phyloP scores from a whole-genome alignment of 2,113 vertebrate genomes.

The Callipepla squamata region DNA sequence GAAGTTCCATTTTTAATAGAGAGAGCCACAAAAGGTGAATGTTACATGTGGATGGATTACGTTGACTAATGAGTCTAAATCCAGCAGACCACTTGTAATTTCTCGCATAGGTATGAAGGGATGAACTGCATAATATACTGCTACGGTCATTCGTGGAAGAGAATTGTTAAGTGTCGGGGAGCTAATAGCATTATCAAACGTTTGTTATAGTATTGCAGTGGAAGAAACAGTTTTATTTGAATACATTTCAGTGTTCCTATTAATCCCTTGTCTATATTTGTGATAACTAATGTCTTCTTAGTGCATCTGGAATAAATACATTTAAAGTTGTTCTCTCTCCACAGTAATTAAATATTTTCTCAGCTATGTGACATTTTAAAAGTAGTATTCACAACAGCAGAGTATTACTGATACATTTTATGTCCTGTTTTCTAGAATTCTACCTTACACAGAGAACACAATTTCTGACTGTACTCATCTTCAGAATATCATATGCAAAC shows the following conservation, averaged over 20 bases:
- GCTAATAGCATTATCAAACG: not conserved
- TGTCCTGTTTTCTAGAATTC: constrained; percentile 5
- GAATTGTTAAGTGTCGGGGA: not conserved
- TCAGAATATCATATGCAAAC: not conserved
- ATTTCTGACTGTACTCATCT: not conserved
- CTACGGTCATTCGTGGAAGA: not conserved
- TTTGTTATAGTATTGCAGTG: not conserved
- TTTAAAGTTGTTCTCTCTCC: too few relatives aligned
- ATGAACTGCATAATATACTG: not conserved
- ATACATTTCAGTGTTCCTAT: not conserved
- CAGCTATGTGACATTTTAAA: not conserved
- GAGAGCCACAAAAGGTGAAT: not conserved
- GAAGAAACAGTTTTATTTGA: not conserved
- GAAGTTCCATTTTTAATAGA: not conserved
- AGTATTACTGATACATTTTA: not conserved
- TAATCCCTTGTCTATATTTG: not conserved
- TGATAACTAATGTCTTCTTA: not conserved
- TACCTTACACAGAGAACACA: not conserved
- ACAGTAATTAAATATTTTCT: too few relatives aligned
- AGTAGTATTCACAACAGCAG: not conserved
- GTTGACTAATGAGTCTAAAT: not conserved
- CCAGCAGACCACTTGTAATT: not conserved
- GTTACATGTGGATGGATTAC: not conserved
- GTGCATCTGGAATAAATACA: not conserved
- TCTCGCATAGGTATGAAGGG: not conserved